Base-by-base conservation (phyloP, 2,113 vertebrate genomes). In the Ceuthmochares aereus region DNA sequence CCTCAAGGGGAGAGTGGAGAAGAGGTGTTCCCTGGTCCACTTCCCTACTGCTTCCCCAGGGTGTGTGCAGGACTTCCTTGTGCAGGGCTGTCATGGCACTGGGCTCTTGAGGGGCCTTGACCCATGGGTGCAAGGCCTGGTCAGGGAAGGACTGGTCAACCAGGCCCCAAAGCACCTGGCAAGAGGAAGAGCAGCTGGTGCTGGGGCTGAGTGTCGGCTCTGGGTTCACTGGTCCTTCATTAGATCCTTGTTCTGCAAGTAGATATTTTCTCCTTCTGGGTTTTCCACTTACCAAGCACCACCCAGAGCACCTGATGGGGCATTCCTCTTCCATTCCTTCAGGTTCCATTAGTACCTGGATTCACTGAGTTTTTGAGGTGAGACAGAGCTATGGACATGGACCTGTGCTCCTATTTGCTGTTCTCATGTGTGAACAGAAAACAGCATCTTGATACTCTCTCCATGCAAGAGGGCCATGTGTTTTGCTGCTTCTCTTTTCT, bases 211-310 rank as follows among this genome's bases (percentile, higher is more conserved):
- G 1, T 22, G n/a, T 55, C 54, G 20, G 9, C 7, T 70, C 14
- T 59, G 36, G 11, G 9, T 62, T 87, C 26, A 23, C n/a, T 25
- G 27, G 59, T 34, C 7, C 9, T 77, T 22, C 14, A 10, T 27
- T 40, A 75, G 55, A n/a, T 64, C 27, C 19, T 8, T 0, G 0
- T 63, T 14, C 9, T 7, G 1, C 59, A 51, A 80, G 78, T 13
- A 63, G 22, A 0, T 51, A 42, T 47, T 74, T 72, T 60, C 11
- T 81, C 8, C 20, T 32, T 74, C 69, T 34, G 29, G 11, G 3
- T 49, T 84, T 83, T 78, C 14, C 8, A 14, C 11, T 45, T 36
- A 58, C 19, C n/a, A 59, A 54, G 8, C 13, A 67, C 14, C 14
- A 76, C 7, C 2, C 7, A 14, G 22, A 40, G 21, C 10, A 59